These are phyloP conservation scores for Busseola fusca DNA, from an alignment of 2,888 invertebrate genomes.

Conservation along the genomic window DNA sequence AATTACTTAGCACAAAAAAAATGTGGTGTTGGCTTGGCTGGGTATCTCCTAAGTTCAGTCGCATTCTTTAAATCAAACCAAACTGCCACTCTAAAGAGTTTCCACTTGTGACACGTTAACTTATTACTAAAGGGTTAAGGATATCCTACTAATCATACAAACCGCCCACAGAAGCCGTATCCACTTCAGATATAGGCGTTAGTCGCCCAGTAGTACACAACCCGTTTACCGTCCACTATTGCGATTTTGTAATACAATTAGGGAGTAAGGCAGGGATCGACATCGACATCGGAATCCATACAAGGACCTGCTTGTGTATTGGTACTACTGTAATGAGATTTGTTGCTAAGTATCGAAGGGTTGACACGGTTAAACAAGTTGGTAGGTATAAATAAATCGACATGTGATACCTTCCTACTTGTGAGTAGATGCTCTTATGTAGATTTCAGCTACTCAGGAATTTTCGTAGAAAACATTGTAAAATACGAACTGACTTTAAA, in stretches of 20 bases:
- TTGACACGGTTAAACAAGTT: conserved; percentile 50
- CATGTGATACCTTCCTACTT: background rate
- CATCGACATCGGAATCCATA: conserved; percentile 80
- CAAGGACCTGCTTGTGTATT: conserved; percentile 79
- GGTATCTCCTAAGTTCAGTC: background rate
- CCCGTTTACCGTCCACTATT: conserved; percentile 79
- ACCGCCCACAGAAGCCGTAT: conserved; percentile 63
- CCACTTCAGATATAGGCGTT: conserved; percentile 40
- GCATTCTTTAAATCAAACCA: background rate
- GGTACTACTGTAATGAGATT: conserved; percentile 82
- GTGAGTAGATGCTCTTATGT: background rate
- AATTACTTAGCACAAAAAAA: background rate
- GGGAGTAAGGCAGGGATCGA: conserved; percentile 65
- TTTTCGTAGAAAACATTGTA: background rate
- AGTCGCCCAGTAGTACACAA: conserved; percentile 58
- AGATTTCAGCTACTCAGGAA: background rate
- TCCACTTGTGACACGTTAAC: background rate
- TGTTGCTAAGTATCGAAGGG: conserved; percentile 62
- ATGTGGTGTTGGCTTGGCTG: background rate
- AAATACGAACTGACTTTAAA: background rate
- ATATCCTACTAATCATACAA: conserved; percentile 1
- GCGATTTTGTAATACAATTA: conserved; percentile 84
- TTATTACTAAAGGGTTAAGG: background rate
- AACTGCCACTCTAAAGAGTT: background rate
- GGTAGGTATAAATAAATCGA: conserved; percentile 24